A percentile compares a stretch with the other conserved stretches of the same genome.
phyloP scores from a whole-genome alignment of 2,113 vertebrate genomes.

The Hippocampus barbouri region DNA sequence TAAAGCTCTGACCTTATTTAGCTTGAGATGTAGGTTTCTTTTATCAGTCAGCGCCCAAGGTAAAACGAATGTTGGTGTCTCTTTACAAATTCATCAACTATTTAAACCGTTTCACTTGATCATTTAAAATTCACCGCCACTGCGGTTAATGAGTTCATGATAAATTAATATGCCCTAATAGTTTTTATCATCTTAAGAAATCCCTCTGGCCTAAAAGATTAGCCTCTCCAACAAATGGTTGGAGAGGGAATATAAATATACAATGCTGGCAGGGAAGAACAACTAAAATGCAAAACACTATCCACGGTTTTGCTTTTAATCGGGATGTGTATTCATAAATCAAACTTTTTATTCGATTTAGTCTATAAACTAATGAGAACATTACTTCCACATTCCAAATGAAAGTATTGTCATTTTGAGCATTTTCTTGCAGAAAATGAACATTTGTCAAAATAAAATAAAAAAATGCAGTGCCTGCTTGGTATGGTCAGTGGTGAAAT shows the following conservation, averaged over 20 bases:
- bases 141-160: conserved; percentile 6
- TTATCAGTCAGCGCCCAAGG: background rate
- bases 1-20: background rate
- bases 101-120: conserved; percentile 12
- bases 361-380: background rate
- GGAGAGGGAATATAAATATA: background rate
- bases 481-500: background rate
- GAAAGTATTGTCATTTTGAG: background rate
- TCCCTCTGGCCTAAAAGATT: background rate
- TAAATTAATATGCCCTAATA: conserved; percentile 7
- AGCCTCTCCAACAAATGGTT: background rate
- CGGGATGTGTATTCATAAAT: background rate
- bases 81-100: background rate
- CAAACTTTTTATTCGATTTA: background rate
- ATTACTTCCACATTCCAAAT: background rate
- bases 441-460: too few species aligned
- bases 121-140: conserved; percentile 11
- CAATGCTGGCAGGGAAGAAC: background rate
- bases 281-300: too few species aligned
- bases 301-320: background rate
- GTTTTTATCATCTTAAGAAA: conserved; percentile 13
- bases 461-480: too few species aligned
- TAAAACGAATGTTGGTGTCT: background rate
- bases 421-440: background rate
- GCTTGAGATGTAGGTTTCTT: background rate